Evolutionary conservation across 2,797 vertebrate genomes (phyloP).

Genomic region (Chelidonichthys spinosus): DNA sequence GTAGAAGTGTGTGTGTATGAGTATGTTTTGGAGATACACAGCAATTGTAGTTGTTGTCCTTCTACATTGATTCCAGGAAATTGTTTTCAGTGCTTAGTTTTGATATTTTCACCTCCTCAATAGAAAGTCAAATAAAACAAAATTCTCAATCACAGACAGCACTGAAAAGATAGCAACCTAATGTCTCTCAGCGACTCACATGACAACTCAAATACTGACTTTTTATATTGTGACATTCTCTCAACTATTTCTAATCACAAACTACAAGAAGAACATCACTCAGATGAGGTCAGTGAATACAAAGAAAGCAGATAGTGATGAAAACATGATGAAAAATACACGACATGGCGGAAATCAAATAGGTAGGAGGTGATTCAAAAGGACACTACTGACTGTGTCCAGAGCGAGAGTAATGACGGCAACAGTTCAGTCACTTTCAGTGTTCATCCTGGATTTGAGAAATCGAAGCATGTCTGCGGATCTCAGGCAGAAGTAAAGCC

Average conservation of each 20-base stretch:
- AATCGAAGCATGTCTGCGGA: slow-evolving; percentile 11
- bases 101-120: neutral
- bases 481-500: slow-evolving; percentile 17
- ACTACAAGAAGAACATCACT: neutral
- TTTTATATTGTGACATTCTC: neutral
- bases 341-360: neutral
- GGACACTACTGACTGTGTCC: neutral
- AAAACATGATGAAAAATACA: neutral
- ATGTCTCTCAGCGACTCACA: neutral
- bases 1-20: too few species aligned
- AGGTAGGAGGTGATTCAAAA: neutral
- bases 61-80: neutral
- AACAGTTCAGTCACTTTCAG: neutral
- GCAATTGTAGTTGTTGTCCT: neutral
- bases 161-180: neutral
- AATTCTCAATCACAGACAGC: neutral
- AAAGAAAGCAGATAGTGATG: neutral
- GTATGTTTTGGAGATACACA: too few species aligned
- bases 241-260: neutral
- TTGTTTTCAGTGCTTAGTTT: neutral
- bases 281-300: neutral
- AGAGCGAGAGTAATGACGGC: neutral
- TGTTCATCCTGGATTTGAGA: slow-evolving; percentile 7
- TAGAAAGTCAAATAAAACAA: neutral
- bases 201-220: neutral